phyloP scores from a whole-genome alignment of 37 sponge, comb jelly and placozoan species.

The Spongia lamella region DNA sequence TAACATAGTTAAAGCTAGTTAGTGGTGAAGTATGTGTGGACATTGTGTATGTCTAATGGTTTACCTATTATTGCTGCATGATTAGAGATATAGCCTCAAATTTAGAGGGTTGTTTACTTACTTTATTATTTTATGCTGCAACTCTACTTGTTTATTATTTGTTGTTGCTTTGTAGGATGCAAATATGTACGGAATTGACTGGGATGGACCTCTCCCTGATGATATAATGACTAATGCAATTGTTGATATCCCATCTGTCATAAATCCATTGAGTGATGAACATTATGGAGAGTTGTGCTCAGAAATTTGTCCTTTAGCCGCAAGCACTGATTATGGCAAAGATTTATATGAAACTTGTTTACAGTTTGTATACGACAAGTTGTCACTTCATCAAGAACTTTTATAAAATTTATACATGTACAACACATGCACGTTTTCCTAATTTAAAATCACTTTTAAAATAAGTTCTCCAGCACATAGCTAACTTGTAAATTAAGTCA shows the following conservation, averaged over 20 bases:
- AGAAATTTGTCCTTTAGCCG: background rate
- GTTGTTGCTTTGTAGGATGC: background rate
- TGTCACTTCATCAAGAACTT: too few species aligned
- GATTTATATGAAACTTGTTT: background rate
- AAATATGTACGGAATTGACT: conserved; percentile 23
- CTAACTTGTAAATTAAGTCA: background rate
- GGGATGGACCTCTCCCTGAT: conserved; percentile 18
- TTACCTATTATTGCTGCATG: too few species aligned
- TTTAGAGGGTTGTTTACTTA: too few species aligned
- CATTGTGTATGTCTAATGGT: too few species aligned
- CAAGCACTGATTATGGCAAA: conserved; percentile 15
- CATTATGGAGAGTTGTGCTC: conserved; percentile 9
- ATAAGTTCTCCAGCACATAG: background rate
- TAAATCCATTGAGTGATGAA: conserved; percentile 20
- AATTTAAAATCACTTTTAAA: too few species aligned
- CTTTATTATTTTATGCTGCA: too few species aligned
- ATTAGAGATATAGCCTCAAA: too few species aligned
- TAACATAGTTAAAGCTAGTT: too few species aligned
- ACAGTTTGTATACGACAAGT: conserved; percentile 1
- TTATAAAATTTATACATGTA: too few species aligned
- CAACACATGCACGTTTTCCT: too few species aligned
- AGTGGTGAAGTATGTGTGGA: too few species aligned
- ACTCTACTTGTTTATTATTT: too few species aligned
- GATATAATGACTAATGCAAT: background rate
- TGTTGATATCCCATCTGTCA: background rate